Base-by-base conservation (phyloP, 1,140 invertebrate genomes). In the Aporrectodea caliginosa region DNA sequence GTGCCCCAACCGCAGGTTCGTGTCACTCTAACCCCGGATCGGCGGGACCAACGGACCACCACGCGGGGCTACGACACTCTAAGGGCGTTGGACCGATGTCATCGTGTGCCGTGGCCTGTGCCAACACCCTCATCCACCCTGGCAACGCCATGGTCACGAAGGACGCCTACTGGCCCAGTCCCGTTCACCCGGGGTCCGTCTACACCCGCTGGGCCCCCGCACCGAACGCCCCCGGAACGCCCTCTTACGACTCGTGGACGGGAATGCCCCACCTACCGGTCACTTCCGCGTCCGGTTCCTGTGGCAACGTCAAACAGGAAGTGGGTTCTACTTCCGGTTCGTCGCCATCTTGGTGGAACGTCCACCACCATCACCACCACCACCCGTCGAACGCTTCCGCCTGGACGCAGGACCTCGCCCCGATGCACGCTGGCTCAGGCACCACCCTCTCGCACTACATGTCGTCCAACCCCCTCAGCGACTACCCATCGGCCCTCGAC, bases 401-500 rank as follows among this genome's bases (percentile, higher is more conserved):
- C 6, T 6, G 6, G 6, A 6, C 6, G 6, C 43, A 58, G 43
- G 43, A 58, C 6, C 43, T 58, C 22, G 6, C 43, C 6, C 6
- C 22, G 43, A n/a, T n/a, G n/a, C n/a, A n/a, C 33, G 29, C 14
- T n/a, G 43, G 27, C 33, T 35, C 32, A n/a, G 29, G 75, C 27
- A 22, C n/a, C 75, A 43, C 34, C n/a, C 12, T 43, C 33, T 29
- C 35, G 29, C 35, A 76, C 75, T 35, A 43, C 75, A 34, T 32
- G 32, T 30, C 43, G 35, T 1, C 32, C 33, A 72, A 32, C 31
- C 14, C 58, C 58, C n/a, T 29, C 6, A 29, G 14, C 35, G 33
- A 35, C 75, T 35, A 76, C n/a, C 27, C 75, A 2, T 43, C 75
- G n/a, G 1, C 75, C 34, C 27, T 35, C 43, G 43, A 58, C 35